Percentiles rank a stretch among this genome's conserved stretches.
Evolutionary conservation across 2,113 vertebrate species (phyloP).

Genomic region (Haemorhous mexicanus): DNA sequence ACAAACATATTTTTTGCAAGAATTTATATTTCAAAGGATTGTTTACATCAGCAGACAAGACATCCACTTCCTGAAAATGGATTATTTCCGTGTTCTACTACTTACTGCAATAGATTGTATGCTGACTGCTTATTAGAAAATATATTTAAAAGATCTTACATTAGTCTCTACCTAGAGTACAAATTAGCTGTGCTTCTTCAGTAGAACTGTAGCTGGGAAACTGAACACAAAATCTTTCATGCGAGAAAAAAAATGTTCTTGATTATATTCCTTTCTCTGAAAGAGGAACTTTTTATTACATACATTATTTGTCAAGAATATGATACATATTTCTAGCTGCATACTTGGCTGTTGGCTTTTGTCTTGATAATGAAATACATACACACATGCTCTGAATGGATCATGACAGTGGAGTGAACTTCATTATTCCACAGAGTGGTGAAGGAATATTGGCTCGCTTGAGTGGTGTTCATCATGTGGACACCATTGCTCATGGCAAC

Average conservation of each 20-base stretch:
- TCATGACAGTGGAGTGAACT: background rate
- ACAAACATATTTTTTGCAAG: background rate
- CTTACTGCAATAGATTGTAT: background rate
- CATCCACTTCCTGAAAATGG: background rate
- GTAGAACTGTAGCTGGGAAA: background rate
- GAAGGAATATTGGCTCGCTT: background rate
- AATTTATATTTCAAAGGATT: background rate
- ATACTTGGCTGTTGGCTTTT: conserved; percentile 22
- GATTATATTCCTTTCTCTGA: background rate
- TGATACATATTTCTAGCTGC: background rate
- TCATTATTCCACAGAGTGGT: background rate
- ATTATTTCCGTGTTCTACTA: background rate
- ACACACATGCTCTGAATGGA: background rate
- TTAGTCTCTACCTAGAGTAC: background rate
- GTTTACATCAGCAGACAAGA: background rate
- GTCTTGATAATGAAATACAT: background rate
- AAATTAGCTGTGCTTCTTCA: background rate
- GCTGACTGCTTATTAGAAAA: background rate
- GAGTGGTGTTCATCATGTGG: background rate
- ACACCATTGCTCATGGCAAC: background rate
- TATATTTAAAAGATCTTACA: background rate
- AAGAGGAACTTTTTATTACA: background rate
- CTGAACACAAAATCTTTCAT: background rate
- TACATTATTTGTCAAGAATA: background rate
- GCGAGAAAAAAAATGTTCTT: background rate